Base-by-base conservation (phyloP, 30 jellyfish, hydroid and myxozoan genomes). In the Chrysaora quinquecirrha region DNA sequence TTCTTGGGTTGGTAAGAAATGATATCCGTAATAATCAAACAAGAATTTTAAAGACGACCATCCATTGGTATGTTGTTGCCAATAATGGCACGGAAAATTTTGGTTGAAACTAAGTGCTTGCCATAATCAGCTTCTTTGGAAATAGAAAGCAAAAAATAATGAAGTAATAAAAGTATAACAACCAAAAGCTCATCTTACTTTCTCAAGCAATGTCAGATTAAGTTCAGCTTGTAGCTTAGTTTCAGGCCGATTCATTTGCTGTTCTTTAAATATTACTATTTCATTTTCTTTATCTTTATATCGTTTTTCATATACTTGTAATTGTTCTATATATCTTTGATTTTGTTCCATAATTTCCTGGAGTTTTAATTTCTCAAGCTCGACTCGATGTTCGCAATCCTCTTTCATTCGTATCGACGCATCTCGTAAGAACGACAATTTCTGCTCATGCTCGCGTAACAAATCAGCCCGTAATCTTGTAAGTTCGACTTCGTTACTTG, bases 341-440 rank as follows among this genome's bases (percentile, higher is more conserved):
- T 78, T 43, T 54, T 69, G 86, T 30, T 76, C 90, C 61, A 20
- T 58, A 30, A 87, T 20, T 31, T 87, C 93, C 32, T 73, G 54
- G 25, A 72, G 56, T 76, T 82, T 89, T 35, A 78, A 4, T 70
- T 69, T 56, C 85, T 87, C 99, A 33, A 94, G 84, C 27, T 81
- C 87, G 7, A 94, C 64, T 35, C 82, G 92, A 71, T 94, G 97
- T 23, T 94, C 97, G 77, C 90, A 94, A 35, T 87, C 95, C 43
- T 94, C 97, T 83, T 94, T 87, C 82, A 87, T 74, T 43, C 97
- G 96, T 4, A 65, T 78, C 14, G 99, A 80, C 31, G 99, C 99
- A 46, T 94, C 99, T 33, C 95, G 88, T 71, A 94, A 43, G 63
- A 88, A 24, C 22, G 89, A 46, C 75, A 85, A 50, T 48, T 73